A percentile compares a stretch with the other conserved stretches of the same genome.
These are phyloP conservation scores for Melieria omissa DNA, from an alignment of 2,888 invertebrate species.

Conservation along the genomic window DNA sequence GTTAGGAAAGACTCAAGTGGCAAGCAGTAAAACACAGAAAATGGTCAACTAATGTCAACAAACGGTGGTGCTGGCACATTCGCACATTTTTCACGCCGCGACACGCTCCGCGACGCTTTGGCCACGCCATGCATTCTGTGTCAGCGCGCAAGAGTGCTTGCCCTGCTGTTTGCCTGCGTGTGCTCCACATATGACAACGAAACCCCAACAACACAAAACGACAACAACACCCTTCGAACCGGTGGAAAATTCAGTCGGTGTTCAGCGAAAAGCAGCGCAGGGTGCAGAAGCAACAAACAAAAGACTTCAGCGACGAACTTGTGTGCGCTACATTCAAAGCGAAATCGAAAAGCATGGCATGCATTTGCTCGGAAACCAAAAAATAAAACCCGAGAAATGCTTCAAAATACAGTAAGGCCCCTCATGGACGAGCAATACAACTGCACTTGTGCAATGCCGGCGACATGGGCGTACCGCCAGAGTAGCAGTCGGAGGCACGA, in stretches of 20 bases:
- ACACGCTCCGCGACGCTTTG: background rate
- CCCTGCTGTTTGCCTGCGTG: background rate
- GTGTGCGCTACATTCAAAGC: background rate
- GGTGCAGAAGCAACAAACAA: conserved; percentile 9
- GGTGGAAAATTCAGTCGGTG: background rate
- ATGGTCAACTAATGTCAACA: no score
- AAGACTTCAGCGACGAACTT: conserved; percentile 38
- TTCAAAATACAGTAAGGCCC: no score
- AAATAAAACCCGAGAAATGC: no score
- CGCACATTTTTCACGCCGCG: background rate
- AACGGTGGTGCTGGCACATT: background rate
- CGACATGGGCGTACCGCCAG: background rate
- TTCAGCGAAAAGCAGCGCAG: background rate
- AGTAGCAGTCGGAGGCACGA: background rate
- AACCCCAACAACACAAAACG: background rate
- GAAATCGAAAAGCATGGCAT: no score
- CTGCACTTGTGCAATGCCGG: no score
- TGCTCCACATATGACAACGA: background rate
- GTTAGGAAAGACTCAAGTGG: background rate
- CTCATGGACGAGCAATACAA: no score
- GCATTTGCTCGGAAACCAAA: no score
- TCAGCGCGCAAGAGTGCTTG: background rate
- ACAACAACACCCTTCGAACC: background rate
- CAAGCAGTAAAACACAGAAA: no score
- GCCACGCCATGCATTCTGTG: background rate